Percentiles rank a stretch among this genome's conserved stretches.
phyloP scores from a whole-genome alignment of 2,797 vertebrate genomes.

The Myripristis jacobus region DNA sequence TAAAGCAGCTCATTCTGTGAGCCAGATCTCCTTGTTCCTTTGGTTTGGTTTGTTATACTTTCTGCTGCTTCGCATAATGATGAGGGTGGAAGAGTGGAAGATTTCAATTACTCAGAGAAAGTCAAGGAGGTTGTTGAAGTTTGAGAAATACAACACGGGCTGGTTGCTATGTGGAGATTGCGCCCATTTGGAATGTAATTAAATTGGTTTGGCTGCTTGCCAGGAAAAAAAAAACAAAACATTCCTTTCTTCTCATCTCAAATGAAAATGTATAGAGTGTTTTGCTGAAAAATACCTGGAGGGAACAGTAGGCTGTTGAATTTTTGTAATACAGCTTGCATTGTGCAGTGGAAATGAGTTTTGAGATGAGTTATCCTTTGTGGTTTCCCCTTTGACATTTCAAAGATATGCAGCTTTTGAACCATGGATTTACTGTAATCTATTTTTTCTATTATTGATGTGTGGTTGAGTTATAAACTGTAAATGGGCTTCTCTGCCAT shows the following conservation, averaged over 20 bases:
- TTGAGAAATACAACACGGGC: slow-evolving; percentile 76
- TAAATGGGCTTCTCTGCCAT: slow-evolving; percentile 79
- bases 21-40: slow-evolving; percentile 64
- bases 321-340: slow-evolving; percentile 81
- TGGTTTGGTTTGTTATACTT: slow-evolving; percentile 73
- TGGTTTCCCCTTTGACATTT: slow-evolving; percentile 85
- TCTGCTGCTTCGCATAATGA: slow-evolving; percentile 68
- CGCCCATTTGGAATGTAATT: slow-evolving; percentile 81
- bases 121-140: slow-evolving; percentile 80
- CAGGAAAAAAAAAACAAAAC: slow-evolving; percentile 63
- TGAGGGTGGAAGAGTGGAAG: slow-evolving; percentile 68
- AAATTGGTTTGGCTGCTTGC: slow-evolving; percentile 78
- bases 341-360: slow-evolving; percentile 83
- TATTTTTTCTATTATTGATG: slow-evolving; percentile 81
- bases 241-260: slow-evolving; percentile 71
- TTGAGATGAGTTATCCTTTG: slow-evolving; percentile 82
- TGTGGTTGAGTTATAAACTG: slow-evolving; percentile 84
- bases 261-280: slow-evolving; percentile 80
- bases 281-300: slow-evolving; percentile 80
- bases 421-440: slow-evolving; percentile 85
- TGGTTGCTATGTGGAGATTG: slow-evolving; percentile 74
- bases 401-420: slow-evolving; percentile 81
- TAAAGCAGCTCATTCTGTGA: slow-evolving; percentile 49
- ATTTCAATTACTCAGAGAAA: slow-evolving; percentile 81
- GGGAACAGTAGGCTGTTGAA: slow-evolving; percentile 78